phyloP scores from a whole-genome alignment of 2,888 invertebrate species.

The Nymphalis c-album region DNA sequence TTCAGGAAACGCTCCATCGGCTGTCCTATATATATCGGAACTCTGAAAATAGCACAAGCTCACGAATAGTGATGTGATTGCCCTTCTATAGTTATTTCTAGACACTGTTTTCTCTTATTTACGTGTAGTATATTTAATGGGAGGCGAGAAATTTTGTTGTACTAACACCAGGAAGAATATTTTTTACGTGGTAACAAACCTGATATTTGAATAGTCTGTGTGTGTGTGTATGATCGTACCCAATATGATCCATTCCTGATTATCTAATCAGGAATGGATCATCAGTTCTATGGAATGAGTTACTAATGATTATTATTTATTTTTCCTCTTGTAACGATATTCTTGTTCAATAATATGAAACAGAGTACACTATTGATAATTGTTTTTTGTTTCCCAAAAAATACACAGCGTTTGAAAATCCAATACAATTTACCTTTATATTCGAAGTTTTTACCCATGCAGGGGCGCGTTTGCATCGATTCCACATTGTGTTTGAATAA shows the following conservation, averaged over 20 bases:
- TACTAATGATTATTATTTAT: neutral
- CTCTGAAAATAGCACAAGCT: constrained; percentile 71
- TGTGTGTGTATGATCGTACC: neutral
- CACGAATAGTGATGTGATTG: constrained; percentile 73
- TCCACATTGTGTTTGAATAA: constrained; percentile 28
- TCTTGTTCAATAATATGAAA: neutral
- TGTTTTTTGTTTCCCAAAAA: constrained; percentile 10
- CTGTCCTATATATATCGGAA: constrained; percentile 52
- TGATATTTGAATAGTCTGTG: neutral
- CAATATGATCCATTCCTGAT: no score
- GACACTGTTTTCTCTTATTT: constrained; percentile 52
- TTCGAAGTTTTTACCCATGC: constrained; percentile 24
- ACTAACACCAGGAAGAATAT: neutral
- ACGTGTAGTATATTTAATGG: constrained; percentile 23
- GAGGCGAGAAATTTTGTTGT: neutral
- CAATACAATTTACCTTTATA: constrained; percentile 26
- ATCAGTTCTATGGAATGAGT: no score
- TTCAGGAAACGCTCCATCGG: constrained; percentile 38
- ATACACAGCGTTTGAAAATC: constrained; percentile 20
- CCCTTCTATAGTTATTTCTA: constrained; percentile 71
- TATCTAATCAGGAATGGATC: no score
- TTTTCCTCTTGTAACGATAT: neutral
- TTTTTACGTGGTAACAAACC: neutral
- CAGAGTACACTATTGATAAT: constrained; percentile 3
- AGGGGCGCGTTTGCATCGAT: constrained; percentile 31